A percentile compares a stretch with the other conserved stretches of the same genome.
Conservation (phyloP, 2,888 invertebrate species). For the Ochropleura plecta region DNA sequence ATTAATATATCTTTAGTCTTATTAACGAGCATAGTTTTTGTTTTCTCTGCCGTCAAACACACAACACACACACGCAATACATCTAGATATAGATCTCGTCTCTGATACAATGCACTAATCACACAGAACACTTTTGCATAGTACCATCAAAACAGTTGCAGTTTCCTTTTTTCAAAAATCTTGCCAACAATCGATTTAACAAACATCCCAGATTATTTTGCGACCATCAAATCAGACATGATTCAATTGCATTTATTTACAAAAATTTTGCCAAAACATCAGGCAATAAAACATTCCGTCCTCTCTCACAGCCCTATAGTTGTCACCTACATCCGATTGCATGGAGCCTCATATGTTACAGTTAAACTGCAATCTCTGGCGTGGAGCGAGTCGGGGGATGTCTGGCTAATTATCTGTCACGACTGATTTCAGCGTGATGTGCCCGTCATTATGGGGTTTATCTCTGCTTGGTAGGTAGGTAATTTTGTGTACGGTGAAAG, state of each 20-base stretch:
- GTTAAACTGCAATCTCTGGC: slow-evolving; percentile 46
- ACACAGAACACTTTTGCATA: too few relatives aligned
- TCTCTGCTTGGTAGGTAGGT: slow-evolving; percentile 1
- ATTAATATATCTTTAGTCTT: too few relatives aligned
- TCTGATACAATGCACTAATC: too few relatives aligned
- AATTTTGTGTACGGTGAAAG: neutral
- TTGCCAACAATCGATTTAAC: too few relatives aligned
- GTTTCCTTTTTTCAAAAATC: too few relatives aligned
- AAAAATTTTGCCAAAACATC: neutral
- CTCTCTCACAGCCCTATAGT: slow-evolving; percentile 6
- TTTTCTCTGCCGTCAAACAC: too few relatives aligned
- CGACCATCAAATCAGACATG: neutral
- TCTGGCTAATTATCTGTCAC: slow-evolving; percentile 63
- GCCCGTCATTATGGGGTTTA: slow-evolving; percentile 34
- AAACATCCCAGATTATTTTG: neutral
- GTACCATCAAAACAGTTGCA: too few relatives aligned
- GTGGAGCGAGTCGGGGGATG: slow-evolving; percentile 43
- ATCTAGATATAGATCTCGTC: too few relatives aligned
- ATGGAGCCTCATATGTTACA: slow-evolving; percentile 24
- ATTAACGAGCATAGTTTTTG: too few relatives aligned
- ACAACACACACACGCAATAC: too few relatives aligned
- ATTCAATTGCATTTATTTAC: neutral
- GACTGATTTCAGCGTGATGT: slow-evolving; percentile 41
- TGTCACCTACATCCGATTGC: slow-evolving; percentile 40
- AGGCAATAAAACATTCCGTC: neutral